Conservation (phyloP, 30 jellyfish, hydroid and myxozoan genomes). For the Calvadosia cruxmelitensis region DNA sequence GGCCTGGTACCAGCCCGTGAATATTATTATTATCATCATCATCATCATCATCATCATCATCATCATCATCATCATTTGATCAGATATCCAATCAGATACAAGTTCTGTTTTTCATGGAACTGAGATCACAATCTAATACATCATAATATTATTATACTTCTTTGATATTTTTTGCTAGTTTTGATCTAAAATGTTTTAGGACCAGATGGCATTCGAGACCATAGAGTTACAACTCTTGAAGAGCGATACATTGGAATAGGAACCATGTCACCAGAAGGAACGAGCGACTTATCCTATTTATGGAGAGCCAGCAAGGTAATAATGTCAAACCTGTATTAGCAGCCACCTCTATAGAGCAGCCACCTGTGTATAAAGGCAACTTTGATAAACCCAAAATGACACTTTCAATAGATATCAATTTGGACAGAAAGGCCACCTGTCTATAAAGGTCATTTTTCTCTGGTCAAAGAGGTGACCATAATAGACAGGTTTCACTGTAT, state of each 20-base stretch:
- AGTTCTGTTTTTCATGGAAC: no score
- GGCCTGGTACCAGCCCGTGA: no score
- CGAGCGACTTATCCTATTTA: slow-evolving; percentile 41
- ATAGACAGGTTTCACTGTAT: not conserved
- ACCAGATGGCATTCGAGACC: slow-evolving; percentile 72
- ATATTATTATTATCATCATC: no score
- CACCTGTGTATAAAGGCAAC: not conserved
- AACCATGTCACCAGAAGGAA: slow-evolving; percentile 39
- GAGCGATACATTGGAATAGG: slow-evolving; percentile 44
- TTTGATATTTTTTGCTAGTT: no score
- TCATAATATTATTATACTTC: no score
- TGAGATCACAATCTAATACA: no score
- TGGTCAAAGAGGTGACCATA: not conserved
- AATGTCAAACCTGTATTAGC: not conserved
- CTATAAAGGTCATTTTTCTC: not conserved
- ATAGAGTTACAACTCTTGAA: slow-evolving; percentile 18
- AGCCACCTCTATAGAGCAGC: not conserved
- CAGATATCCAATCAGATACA: no score
- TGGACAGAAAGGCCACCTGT: not conserved
- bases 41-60: no score
- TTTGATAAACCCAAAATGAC: no score
- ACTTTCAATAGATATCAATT: not conserved
- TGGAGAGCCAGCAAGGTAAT: slow-evolving; percentile 79
- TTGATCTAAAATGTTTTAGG: slow-evolving; percentile 37
- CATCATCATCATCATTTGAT: no score